Evolutionary conservation across 53 echinoderm and acorn worm genomes (phyloP), one percentile per base, ranked within the genome.

Genomic region (Pentamera pediparva): DNA sequence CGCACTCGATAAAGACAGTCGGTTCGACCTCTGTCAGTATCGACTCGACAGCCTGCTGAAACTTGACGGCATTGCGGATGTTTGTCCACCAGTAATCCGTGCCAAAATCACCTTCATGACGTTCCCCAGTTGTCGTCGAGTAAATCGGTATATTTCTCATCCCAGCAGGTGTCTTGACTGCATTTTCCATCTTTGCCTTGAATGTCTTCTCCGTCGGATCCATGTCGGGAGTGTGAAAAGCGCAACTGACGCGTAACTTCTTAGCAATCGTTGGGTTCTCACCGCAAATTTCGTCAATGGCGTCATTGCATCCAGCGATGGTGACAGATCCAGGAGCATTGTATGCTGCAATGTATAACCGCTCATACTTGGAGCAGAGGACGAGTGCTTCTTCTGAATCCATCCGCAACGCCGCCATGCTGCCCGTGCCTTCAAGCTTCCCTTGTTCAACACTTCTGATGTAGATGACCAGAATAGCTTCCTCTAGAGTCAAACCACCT

Each of bases 161-260:
- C 25, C 86, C 78, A 22, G 82, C 82, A 5, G 80, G 79, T 0
- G 90, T 90, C 33, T 65, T 48, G 10, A 94, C 81, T 17, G 76
- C 87, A 11, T 78, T 78, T 53, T 84, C 69, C 90, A 94, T 90
- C 32, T 87, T 79, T 35, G 47, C 69, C 5, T 86, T 81, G 80
- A 90, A 94, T 17, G 82, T 75, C 62, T 77, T 87, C 65, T 94
- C 90, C 24, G 89, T 87, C 17, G 95, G 85, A 26, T 87, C 87
- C 95, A 94, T 94, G 52, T 85, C 84, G 6, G 90, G 95, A 41
- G 95, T 87, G 74, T 94, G 95, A 63, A 85, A 94, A 31, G 95
- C 90, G 61, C 90, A 90, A 54, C 84, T 84, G 35, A 94, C 95
- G 13, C 95, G 60, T 37, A 94, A 69, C 43, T 94, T 78, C 49